Percentiles rank a stretch among this genome's conserved stretches.
phyloP scores from a whole-genome alignment of 2,888 invertebrate genomes.

The Malthinus seriepunctatus region DNA sequence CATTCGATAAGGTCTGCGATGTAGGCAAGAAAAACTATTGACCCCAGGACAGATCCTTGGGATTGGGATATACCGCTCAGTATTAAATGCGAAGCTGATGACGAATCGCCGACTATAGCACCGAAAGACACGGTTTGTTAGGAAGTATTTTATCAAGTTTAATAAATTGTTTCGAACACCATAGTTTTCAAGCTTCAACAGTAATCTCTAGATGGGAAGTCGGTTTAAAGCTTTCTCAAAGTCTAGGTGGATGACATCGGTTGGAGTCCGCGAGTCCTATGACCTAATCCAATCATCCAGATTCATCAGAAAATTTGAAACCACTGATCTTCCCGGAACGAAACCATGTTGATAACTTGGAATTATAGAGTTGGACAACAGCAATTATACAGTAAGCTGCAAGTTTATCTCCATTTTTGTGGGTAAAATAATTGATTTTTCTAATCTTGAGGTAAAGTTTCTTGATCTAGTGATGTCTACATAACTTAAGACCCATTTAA shows the following conservation, averaged over 20 bases:
- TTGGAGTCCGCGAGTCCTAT: neutral
- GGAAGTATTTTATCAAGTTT: neutral
- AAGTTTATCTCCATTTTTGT: constrained; percentile 4
- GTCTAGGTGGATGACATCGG: neutral
- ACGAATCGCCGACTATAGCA: too few relatives aligned
- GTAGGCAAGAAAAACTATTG: neutral
- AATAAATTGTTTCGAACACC: neutral
- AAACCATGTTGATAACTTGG: neutral
- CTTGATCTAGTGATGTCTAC: neutral
- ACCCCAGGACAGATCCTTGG: neutral
- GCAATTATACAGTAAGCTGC: neutral
- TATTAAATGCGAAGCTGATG: too few relatives aligned
- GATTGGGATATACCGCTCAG: too few relatives aligned
- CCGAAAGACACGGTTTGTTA: neutral
- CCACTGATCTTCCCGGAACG: neutral
- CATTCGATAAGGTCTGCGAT: neutral
- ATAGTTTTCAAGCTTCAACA: neutral
- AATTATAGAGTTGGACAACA: neutral
- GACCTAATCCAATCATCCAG: neutral
- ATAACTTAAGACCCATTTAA: too few relatives aligned
- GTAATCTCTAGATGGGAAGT: neutral
- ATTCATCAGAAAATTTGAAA: neutral
- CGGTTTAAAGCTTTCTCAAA: neutral
- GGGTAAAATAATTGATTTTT: neutral
- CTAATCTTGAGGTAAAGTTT: neutral